phyloP scores from a whole-genome alignment of 2,113 vertebrate genomes.

The Cathartes aura region DNA sequence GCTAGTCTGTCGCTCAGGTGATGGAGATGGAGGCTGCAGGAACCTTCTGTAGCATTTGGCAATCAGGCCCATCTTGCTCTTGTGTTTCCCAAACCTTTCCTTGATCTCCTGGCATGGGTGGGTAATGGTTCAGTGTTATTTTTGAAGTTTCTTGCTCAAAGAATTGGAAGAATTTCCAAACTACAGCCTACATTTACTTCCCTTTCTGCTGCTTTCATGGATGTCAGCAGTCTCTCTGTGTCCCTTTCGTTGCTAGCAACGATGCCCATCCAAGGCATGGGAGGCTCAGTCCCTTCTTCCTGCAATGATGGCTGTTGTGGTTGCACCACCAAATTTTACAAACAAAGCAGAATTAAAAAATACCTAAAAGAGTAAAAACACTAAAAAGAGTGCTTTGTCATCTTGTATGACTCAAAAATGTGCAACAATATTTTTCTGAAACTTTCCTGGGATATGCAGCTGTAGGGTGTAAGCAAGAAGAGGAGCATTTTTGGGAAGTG shows the following conservation, averaged over 20 bases:
- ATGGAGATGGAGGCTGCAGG: constrained; percentile 61
- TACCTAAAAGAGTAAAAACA: background rate
- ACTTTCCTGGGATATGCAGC: background rate
- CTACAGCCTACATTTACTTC: background rate
- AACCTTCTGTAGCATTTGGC: constrained; percentile 67
- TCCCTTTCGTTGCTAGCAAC: background rate
- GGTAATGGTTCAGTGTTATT: background rate
- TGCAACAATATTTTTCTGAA: background rate
- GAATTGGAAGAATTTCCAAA: background rate
- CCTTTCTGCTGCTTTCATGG: background rate
- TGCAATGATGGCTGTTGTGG: background rate
- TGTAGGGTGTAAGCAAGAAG: background rate
- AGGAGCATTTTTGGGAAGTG: background rate
- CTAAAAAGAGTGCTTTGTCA: background rate
- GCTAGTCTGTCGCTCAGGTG: constrained; percentile 68
- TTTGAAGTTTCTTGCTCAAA: background rate
- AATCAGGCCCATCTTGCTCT: background rate
- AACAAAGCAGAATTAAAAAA: background rate
- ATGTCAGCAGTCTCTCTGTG: background rate
- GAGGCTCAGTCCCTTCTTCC: background rate
- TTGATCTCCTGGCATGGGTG: background rate
- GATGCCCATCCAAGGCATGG: background rate
- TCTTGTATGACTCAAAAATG: background rate
- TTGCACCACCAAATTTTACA: background rate
- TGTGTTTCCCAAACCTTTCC: background rate